phyloP scores from a whole-genome alignment of 2,797 vertebrate genomes.

The Pelobates cultripes region DNA sequence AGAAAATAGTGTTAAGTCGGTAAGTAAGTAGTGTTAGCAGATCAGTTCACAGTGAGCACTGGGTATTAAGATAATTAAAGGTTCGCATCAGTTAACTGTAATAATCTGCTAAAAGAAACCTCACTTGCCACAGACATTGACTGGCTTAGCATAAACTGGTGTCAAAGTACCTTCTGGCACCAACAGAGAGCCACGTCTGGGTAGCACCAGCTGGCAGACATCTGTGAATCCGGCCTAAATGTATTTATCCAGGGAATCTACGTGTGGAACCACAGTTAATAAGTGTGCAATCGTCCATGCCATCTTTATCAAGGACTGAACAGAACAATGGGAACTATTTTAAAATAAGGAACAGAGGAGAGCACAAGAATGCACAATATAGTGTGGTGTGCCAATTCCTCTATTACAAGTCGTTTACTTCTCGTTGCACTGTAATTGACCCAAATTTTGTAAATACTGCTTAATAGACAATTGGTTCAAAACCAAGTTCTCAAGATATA shows the following conservation, averaged over 20 bases:
- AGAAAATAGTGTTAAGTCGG: slow-evolving; percentile 5
- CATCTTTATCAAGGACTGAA: too few relatives aligned
- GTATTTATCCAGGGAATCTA: background rate
- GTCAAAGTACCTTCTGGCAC: slow-evolving; percentile 4
- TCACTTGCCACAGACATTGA: background rate
- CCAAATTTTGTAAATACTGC: too few relatives aligned
- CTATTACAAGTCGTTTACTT: too few relatives aligned
- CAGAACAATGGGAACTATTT: too few relatives aligned
- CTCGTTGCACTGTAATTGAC: too few relatives aligned
- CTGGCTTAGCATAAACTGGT: background rate
- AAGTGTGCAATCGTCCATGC: too few relatives aligned
- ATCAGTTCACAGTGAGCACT: background rate
- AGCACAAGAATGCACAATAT: too few relatives aligned
- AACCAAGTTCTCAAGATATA: too few relatives aligned
- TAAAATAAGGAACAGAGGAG: too few relatives aligned
- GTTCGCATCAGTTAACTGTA: slow-evolving; percentile 1
- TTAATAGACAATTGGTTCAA: too few relatives aligned
- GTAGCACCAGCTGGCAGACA: slow-evolving; percentile 3
- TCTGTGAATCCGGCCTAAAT: background rate
- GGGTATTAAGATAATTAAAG: slow-evolving; percentile 25
- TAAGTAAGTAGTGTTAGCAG: background rate
- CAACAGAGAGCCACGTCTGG: background rate
- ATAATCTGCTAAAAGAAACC: background rate
- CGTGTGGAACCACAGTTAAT: too few relatives aligned
- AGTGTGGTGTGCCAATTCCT: too few relatives aligned